Percentiles rank a stretch among this genome's conserved stretches.
These are phyloP conservation scores for Crotalus viridis DNA, from an alignment of 2,113 vertebrate species.

Conservation along the genomic window DNA sequence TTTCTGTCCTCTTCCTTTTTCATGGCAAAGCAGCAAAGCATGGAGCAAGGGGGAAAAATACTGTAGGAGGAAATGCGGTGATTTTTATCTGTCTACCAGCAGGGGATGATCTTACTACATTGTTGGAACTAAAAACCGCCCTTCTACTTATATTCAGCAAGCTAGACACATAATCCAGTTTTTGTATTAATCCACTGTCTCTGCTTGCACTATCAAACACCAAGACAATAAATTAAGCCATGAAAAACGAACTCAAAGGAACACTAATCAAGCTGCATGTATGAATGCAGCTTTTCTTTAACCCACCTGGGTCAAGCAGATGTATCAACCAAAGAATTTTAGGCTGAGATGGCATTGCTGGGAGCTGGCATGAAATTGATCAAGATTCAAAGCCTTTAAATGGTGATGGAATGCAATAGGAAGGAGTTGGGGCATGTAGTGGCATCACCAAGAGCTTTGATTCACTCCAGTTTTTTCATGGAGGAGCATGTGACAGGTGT, in stretches of 20 bases:
- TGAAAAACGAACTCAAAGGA: neutral
- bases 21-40: neutral
- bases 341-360: neutral
- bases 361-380: neutral
- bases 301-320: neutral
- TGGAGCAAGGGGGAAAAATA: neutral
- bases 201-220: neutral
- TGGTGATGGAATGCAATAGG: neutral
- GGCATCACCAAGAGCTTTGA: neutral
- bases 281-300: neutral
- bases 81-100: neutral
- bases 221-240: neutral
- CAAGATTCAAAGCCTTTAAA: neutral
- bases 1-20: neutral
- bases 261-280: neutral
- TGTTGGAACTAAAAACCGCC: neutral
- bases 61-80: neutral
- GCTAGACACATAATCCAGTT: neutral
- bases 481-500: neutral
- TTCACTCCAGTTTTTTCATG: neutral
- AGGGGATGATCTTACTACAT: neutral
- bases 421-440: neutral
- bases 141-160: neutral
- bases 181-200: neutral
- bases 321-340: neutral